phyloP scores from a whole-genome alignment of 2,797 vertebrate genomes.

The Gouania willdenowi region DNA sequence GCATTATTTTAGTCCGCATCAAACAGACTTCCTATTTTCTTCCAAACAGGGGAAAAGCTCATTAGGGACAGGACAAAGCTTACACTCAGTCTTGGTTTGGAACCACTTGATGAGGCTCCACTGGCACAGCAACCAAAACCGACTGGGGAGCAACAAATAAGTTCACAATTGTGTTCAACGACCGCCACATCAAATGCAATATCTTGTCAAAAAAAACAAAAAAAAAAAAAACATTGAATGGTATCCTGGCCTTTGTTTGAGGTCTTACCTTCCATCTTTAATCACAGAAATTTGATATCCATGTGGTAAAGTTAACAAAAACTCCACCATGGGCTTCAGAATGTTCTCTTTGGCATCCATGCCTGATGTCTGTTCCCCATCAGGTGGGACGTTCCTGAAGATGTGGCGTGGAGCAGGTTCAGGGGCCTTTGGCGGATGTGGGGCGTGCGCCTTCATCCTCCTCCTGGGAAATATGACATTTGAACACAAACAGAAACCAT shows the following conservation, averaged over 20 bases:
- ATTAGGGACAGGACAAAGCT: conserved; percentile 46
- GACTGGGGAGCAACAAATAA: conserved; percentile 3
- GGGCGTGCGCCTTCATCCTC: conserved; percentile 89
- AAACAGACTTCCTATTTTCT: conserved; percentile 15
- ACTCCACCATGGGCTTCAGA: conserved; percentile 68
- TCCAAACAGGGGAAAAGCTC: conserved; percentile 25
- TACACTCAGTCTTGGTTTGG: conserved; percentile 18
- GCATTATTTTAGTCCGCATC: conserved; percentile 6
- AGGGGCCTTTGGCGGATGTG: conserved; percentile 74
- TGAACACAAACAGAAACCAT: too few species aligned
- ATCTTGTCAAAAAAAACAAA: too few species aligned
- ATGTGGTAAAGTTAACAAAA: conserved; percentile 79
- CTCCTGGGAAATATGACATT: conserved; percentile 59
- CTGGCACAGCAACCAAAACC: conserved; percentile 27
- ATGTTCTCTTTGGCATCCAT: conserved; percentile 81
- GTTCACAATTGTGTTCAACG: too few species aligned
- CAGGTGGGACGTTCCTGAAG: conserved; percentile 64
- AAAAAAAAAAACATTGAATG: not conserved
- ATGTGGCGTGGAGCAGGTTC: conserved; percentile 68
- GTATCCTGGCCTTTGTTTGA: not conserved
- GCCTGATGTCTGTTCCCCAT: conserved; percentile 61
- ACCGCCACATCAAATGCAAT: too few species aligned
- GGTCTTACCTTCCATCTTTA: conserved; percentile 84
- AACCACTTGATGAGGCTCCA: conserved; percentile 33
- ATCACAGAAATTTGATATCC: conserved; percentile 76